Conservation (phyloP, 2,113 vertebrate species). For the Poeciliopsis turrubarensis region DNA sequence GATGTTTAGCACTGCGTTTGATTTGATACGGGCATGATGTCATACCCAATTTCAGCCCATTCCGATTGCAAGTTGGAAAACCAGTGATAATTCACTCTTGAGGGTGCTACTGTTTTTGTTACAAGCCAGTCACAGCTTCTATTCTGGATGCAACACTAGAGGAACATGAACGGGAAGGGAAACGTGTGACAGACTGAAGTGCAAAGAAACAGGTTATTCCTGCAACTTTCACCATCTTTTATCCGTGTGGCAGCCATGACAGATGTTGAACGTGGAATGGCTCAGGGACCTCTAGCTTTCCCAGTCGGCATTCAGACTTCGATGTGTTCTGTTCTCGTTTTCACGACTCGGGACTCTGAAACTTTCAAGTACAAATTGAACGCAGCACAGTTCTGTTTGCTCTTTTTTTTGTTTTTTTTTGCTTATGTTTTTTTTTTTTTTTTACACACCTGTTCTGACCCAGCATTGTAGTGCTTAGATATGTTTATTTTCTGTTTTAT, state of each 20-base stretch:
- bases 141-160: neutral
- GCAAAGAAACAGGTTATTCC: neutral
- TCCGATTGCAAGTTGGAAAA: neutral
- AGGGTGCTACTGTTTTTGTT: neutral
- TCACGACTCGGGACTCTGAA: neutral
- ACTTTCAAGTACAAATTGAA: neutral
- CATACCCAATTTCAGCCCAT: neutral
- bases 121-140: neutral
- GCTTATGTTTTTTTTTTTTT: neutral
- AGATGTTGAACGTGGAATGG: neutral
- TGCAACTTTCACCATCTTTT: neutral
- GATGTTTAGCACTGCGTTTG: neutral
- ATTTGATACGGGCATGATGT: neutral
- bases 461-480: slow-evolving; percentile 2
- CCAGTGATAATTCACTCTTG: neutral
- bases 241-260: neutral
- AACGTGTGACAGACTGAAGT: neutral
- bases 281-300: neutral
- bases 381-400: neutral
- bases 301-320: neutral
- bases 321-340: neutral
- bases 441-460: neutral
- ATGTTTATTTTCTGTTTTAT: neutral
- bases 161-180: neutral
- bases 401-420: neutral